phyloP scores from a whole-genome alignment of 2,113 vertebrate species.

The Chamaetylas fuelleborni region DNA sequence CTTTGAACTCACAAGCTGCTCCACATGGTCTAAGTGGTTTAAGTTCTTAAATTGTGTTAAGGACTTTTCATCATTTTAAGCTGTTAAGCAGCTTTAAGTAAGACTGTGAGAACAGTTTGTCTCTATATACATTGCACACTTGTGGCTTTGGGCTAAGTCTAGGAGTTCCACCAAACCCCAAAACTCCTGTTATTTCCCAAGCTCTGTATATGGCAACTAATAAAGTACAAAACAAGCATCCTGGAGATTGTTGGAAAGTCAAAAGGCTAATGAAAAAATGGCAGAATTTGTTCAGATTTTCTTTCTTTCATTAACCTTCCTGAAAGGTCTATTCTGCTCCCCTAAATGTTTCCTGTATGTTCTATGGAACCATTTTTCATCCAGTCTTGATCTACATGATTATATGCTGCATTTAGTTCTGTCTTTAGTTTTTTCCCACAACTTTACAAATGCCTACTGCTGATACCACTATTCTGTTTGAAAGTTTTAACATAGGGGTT shows the following conservation, averaged over 20 bases:
- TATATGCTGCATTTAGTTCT: not conserved
- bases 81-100: constrained; percentile 60
- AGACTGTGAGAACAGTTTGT: not conserved
- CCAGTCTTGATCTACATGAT: not conserved
- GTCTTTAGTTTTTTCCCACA: not conserved
- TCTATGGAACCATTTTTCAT: not conserved
- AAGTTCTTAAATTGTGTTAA: constrained; percentile 56
- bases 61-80: constrained; percentile 55
- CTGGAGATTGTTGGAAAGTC: not conserved
- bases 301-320: not conserved
- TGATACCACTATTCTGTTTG: not conserved
- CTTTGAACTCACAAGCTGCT: not conserved
- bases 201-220: not conserved
- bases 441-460: not conserved
- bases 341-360: not conserved
- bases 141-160: not conserved
- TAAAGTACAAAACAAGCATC: not conserved
- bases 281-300: not conserved
- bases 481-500: not conserved
- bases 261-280: not conserved
- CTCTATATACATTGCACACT: not conserved
- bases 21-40: constrained; percentile 48
- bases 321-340: not conserved
- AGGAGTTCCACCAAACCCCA: not conserved
- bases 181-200: not conserved